These are phyloP conservation scores for Oreotragus oreotragus DNA, from an alignment of 2,113 vertebrate species.

Conservation along the genomic window DNA sequence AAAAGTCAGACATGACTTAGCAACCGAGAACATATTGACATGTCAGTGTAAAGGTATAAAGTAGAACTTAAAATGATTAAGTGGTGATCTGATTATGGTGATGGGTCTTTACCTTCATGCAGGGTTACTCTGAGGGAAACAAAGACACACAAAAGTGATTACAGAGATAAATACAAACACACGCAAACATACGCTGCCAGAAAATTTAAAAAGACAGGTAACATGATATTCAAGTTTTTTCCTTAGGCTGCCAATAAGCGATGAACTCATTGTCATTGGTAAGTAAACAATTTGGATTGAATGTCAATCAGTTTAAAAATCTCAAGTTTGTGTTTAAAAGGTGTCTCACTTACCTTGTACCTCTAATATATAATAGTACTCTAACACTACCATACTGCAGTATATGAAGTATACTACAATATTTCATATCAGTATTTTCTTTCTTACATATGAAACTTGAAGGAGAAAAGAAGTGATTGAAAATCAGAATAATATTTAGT, in stretches of 20 bases:
- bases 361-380: neutral
- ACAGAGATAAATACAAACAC: neutral
- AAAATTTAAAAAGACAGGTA: neutral
- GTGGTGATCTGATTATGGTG: neutral
- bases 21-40: neutral
- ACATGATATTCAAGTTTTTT: neutral
- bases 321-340: neutral
- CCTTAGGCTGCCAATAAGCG: neutral
- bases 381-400: neutral
- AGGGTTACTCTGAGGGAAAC: neutral
- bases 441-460: neutral
- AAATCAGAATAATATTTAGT: neutral
- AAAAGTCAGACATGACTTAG: neutral
- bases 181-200: neutral
- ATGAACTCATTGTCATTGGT: neutral
- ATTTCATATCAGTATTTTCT: neutral
- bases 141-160: neutral
- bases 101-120: neutral
- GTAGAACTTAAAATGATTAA: neutral
- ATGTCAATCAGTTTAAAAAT: neutral
- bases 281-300: neutral
- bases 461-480: neutral
- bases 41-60: neutral
- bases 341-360: neutral
- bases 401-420: neutral